Evolutionary conservation across 1,140 invertebrate species (phyloP).

Genomic region (Onthophagus taurus): DNA sequence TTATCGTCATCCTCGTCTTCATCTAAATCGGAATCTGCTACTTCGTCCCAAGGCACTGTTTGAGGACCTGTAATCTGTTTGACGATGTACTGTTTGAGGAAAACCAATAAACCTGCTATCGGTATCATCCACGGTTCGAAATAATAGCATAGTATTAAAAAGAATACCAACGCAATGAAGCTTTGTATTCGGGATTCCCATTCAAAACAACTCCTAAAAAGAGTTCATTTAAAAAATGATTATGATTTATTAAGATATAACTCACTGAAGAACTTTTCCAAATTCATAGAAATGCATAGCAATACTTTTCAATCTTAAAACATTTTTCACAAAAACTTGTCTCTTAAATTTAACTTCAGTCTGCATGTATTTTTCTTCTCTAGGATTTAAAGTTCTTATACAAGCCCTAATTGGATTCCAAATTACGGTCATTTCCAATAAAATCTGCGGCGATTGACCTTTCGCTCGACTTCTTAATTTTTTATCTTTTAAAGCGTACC

Average conservation of each 20-base stretch:
- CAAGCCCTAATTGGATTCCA: slow-evolving; percentile 90
- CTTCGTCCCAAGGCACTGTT: slow-evolving; percentile 62
- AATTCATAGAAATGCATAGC: slow-evolving; percentile 82
- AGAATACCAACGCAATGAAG: slow-evolving; percentile 75
- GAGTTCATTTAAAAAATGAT: no score
- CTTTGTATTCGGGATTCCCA: slow-evolving; percentile 92
- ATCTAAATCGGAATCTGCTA: slow-evolving; percentile 54
- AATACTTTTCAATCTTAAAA: slow-evolving; percentile 84
- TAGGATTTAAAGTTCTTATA: slow-evolving; percentile 87
- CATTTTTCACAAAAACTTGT: slow-evolving; percentile 87
- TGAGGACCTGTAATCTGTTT: slow-evolving; percentile 38
- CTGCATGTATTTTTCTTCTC: slow-evolving; percentile 91
- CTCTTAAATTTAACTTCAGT: slow-evolving; percentile 92
- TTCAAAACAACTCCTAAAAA: slow-evolving; percentile 83
- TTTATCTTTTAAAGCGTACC: slow-evolving; percentile 96
- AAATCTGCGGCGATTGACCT: slow-evolving; percentile 81
- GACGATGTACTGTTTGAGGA: slow-evolving; percentile 64
- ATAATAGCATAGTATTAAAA: slow-evolving; percentile 71
- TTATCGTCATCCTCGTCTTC: slow-evolving; percentile 70
- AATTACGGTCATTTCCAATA: slow-evolving; percentile 83
- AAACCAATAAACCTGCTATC: slow-evolving; percentile 61
- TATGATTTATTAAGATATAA: slow-evolving; percentile 25
- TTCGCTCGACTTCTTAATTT: slow-evolving; percentile 82
- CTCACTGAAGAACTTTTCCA: slow-evolving; percentile 87
- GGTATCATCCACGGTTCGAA: slow-evolving; percentile 87